Conservation (phyloP, 2,113 vertebrate species). For the Glareola pratincola region DNA sequence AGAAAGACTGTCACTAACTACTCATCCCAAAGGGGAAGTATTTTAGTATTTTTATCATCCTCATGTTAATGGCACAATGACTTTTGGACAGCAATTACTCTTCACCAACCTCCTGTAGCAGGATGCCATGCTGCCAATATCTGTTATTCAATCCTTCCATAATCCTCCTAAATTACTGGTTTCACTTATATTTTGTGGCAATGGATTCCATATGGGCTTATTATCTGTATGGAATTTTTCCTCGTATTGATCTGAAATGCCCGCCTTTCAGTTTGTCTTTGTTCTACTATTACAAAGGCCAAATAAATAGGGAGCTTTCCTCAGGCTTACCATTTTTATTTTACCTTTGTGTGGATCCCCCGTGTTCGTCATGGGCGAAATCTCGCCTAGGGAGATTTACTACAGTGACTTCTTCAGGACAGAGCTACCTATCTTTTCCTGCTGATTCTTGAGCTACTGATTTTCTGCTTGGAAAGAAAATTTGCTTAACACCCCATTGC, state of each 20-base stretch:
- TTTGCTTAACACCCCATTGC: background rate
- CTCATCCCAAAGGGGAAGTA: background rate
- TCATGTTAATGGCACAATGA: background rate
- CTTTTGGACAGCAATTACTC: background rate
- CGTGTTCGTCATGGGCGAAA: background rate
- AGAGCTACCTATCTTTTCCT: background rate
- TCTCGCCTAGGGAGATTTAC: background rate
- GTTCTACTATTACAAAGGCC: background rate
- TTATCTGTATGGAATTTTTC: background rate
- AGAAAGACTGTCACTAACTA: background rate
- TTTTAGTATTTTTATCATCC: background rate
- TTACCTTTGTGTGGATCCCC: background rate
- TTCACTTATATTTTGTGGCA: background rate
- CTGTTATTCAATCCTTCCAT: background rate
- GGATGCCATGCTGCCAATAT: background rate
- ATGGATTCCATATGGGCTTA: background rate
- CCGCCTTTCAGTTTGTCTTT: background rate
- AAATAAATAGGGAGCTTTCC: background rate
- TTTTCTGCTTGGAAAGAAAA: background rate
- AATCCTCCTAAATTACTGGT: background rate
- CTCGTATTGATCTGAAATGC: background rate
- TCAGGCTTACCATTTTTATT: background rate
- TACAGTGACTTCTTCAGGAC: background rate
- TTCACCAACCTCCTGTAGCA: background rate
- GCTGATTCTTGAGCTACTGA: background rate